Evolutionary conservation across 2,888 invertebrate species (phyloP).

Genomic region (Balanococcus diminutus): DNA sequence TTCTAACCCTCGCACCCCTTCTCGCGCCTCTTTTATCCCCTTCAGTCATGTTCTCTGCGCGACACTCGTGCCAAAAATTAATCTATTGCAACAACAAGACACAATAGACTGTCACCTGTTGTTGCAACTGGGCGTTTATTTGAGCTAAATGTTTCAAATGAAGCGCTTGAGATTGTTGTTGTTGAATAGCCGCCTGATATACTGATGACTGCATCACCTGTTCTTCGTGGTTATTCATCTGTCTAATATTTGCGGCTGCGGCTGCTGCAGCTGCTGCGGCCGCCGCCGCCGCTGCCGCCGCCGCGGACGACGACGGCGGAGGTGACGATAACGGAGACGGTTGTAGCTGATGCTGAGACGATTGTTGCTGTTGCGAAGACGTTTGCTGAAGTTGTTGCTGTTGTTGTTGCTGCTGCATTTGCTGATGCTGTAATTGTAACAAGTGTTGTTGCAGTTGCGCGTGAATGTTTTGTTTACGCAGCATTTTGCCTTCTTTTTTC

Average conservation of each 20-base stretch:
- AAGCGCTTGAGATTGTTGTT: constrained; percentile 63
- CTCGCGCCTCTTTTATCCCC: no score
- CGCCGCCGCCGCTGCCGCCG: not conserved
- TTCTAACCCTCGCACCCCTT: not conserved
- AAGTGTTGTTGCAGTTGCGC: constrained; percentile 34
- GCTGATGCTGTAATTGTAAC: constrained; percentile 46
- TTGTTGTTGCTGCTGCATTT: constrained; percentile 58
- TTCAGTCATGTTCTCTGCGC: no score
- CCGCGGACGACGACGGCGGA: not conserved
- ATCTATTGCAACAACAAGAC: constrained; percentile 46
- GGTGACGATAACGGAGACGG: constrained; percentile 31
- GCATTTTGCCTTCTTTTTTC: constrained; percentile 79
- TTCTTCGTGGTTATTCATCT: constrained; percentile 46
- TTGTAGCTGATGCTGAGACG: constrained; percentile 55
- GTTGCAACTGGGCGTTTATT: constrained; percentile 62
- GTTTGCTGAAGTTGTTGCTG: constrained; percentile 55
- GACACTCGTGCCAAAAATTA: not conserved
- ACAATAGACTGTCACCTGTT: constrained; percentile 60
- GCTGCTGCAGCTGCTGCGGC: not conserved
- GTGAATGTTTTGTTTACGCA: constrained; percentile 65
- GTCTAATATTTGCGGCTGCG: not conserved
- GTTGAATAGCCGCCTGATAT: constrained; percentile 60
- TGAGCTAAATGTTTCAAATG: constrained; percentile 57
- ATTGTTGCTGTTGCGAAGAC: constrained; percentile 55
- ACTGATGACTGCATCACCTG: constrained; percentile 56